Base-by-base conservation (phyloP, 2,888 invertebrate species). In the Agrotis puta region DNA sequence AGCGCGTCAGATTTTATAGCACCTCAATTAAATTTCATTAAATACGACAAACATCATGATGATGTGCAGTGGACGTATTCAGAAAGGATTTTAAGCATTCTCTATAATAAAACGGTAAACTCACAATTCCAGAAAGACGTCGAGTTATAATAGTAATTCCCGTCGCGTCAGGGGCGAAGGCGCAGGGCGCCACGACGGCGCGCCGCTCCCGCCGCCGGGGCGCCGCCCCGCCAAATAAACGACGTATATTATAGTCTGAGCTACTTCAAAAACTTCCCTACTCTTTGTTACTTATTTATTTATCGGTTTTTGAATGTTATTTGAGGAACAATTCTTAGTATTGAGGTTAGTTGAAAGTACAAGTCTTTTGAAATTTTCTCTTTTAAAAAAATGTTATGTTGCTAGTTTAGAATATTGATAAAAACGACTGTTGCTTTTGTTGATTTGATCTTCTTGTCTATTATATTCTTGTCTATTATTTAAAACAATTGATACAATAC, bases 141-240 rank as follows among this genome's bases (percentile, higher is more conserved):
- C 85, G 88, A 87, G 85, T 85, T 81, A 5, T 75, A 16, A n/a
- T 79, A 70, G 91, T 91, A 89, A 73, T 56, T 69, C 71, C 74
- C 83, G 85, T 85, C 77, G 76, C 85, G 82, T 51, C 71, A 54
- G 78, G 90, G 90, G 89, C 90, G 79, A 79, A 86, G 92, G 92
- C 92, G 92, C 88, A 57, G 81, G 86, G 85, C 86, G 86, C 83
- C 93, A 89, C 84, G 88, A 83, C 91, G 93, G 73, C 93, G 93
- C 92, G 92, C 74, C 93, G 87, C 65, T 78, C 79, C 85, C 88
- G 88, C 83, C 89, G 89, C 77, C 84, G 64, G 74, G 85, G 84
- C 83, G 81, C 83, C 82, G 81, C 75, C 81, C 77, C 84, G 74
- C 74, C 84, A 85, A 83, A 84, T 82, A 85, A 82, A 84, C 84